Evolutionary conservation across 2,797 vertebrate species (phyloP).

Genomic region (Sciurus carolinensis): DNA sequence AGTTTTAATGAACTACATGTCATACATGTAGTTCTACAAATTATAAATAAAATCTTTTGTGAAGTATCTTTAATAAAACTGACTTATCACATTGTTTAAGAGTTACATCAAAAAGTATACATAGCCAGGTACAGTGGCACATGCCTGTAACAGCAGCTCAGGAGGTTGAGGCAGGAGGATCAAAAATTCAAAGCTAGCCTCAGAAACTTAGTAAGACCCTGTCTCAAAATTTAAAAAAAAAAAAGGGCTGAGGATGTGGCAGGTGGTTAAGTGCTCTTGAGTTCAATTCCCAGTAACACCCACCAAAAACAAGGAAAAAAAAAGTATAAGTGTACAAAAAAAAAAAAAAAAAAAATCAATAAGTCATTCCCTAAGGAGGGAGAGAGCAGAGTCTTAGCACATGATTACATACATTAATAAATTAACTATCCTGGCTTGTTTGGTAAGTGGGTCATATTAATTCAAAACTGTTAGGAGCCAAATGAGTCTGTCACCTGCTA

Average conservation of each 20-base stretch:
- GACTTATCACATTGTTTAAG: background rate
- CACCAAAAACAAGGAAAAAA: no score
- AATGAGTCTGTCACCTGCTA: background rate
- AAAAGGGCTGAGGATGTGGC: background rate
- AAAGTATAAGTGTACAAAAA: no score
- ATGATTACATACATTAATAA: slow-evolving; percentile 20
- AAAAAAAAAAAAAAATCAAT: background rate
- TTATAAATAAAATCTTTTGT: slow-evolving; percentile 30
- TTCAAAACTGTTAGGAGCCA: slow-evolving; percentile 1
- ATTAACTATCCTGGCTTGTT: background rate
- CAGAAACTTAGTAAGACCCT: background rate
- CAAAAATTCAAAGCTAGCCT: background rate
- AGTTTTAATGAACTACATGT: background rate
- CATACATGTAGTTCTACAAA: background rate
- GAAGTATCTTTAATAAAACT: slow-evolving; percentile 24
- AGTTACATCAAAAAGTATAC: background rate
- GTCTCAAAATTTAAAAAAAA: background rate
- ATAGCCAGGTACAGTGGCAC: background rate
- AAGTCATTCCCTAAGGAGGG: background rate
- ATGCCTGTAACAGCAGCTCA: no score
- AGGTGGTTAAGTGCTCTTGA: background rate
- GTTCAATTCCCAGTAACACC: background rate
- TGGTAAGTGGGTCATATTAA: slow-evolving; percentile 10
- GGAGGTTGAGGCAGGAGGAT: background rate
- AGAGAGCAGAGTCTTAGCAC: slow-evolving; percentile 11